Percentiles rank a stretch among this genome's conserved stretches.
Evolutionary conservation across 2,888 invertebrate genomes (phyloP).

Genomic region (Epirrita christyi): DNA sequence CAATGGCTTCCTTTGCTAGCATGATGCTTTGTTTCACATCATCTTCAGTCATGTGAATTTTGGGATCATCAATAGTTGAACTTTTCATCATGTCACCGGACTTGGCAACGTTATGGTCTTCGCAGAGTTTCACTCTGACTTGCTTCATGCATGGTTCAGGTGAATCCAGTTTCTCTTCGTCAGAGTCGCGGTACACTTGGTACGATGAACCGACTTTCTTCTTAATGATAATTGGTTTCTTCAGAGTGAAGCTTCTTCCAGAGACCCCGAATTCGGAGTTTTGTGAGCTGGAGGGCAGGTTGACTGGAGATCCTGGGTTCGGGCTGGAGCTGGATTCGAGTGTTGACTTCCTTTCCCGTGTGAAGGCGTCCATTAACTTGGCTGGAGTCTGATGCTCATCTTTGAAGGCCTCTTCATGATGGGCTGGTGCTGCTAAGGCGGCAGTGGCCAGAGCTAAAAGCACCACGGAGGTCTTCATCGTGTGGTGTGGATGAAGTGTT

Average conservation of each 20-base stretch:
- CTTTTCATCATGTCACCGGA: conserved; percentile 45
- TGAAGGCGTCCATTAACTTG: conserved; percentile 34
- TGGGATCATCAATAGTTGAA: conserved; percentile 41
- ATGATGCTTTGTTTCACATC: conserved; percentile 69
- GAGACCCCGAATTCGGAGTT: conserved; percentile 36
- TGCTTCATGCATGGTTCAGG: conserved; percentile 64
- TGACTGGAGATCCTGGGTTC: conserved; percentile 20
- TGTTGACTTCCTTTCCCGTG: conserved; percentile 60
- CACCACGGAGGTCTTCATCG: conserved; percentile 73
- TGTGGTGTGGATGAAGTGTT: conserved; percentile 51
- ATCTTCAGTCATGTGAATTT: conserved; percentile 49
- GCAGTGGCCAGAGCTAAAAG: conserved; percentile 62
- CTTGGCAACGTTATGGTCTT: conserved; percentile 47
- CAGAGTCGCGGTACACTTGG: conserved; percentile 67
- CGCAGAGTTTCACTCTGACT: conserved; percentile 70
- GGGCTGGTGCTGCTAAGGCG: conserved; percentile 63
- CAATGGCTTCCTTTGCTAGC: conserved; percentile 73
- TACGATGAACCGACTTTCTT: conserved; percentile 61
- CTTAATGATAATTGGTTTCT: conserved; percentile 67
- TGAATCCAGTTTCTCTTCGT: conserved; percentile 63
- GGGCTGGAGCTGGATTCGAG: conserved; percentile 35
- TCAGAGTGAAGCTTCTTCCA: conserved; percentile 53
- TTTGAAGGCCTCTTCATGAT: conserved; percentile 46
- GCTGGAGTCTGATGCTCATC: conserved; percentile 25
- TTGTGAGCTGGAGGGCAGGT: conserved; percentile 28